Evolutionary conservation across 1,140 invertebrate genomes (phyloP).

Genomic region (Ceratoteleas bidentatus): DNA sequence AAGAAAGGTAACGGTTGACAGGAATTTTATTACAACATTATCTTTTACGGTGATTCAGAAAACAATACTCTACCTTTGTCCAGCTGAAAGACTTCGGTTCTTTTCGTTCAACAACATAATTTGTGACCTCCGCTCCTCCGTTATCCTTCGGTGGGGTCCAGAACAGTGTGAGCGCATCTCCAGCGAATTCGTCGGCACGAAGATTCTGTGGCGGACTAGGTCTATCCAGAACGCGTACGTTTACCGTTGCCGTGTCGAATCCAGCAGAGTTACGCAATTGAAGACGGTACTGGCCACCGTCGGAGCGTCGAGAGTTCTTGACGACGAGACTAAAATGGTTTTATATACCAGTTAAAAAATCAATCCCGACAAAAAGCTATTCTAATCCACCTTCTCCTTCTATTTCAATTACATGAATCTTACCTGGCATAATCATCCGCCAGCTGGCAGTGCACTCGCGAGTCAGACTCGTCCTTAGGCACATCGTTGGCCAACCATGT

Average conservation of each 20-base stretch:
- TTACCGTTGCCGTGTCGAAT: constrained; percentile 95
- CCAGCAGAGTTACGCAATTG: constrained; percentile 97
- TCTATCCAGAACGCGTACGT: constrained; percentile 96
- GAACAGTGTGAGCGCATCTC: constrained; percentile 95
- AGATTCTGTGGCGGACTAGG: constrained; percentile 93
- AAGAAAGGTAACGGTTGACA: too few species aligned
- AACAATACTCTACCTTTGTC: too few species aligned
- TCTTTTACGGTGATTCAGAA: too few species aligned
- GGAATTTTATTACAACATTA: too few species aligned
- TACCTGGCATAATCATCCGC: constrained; percentile 91
- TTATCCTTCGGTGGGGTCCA: constrained; percentile 98
- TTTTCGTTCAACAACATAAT: constrained; percentile 97
- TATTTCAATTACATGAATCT: neutral
- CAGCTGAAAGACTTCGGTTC: constrained; percentile 88
- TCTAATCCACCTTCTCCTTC: neutral
- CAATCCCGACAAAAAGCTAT: neutral
- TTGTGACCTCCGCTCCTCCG: constrained; percentile 96
- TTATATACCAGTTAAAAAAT: neutral
- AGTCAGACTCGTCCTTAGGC: constrained; percentile 87
- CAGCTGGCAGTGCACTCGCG: constrained; percentile 90
- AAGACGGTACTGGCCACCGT: constrained; percentile 95
- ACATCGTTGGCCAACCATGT: constrained; percentile 95
- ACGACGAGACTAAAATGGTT: constrained; percentile 88
- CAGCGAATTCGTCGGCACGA: constrained; percentile 95
- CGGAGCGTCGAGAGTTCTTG: constrained; percentile 93